Evolutionary conservation across 2,113 vertebrate species (phyloP).

Genomic region (Hippopotamus amphibius): DNA sequence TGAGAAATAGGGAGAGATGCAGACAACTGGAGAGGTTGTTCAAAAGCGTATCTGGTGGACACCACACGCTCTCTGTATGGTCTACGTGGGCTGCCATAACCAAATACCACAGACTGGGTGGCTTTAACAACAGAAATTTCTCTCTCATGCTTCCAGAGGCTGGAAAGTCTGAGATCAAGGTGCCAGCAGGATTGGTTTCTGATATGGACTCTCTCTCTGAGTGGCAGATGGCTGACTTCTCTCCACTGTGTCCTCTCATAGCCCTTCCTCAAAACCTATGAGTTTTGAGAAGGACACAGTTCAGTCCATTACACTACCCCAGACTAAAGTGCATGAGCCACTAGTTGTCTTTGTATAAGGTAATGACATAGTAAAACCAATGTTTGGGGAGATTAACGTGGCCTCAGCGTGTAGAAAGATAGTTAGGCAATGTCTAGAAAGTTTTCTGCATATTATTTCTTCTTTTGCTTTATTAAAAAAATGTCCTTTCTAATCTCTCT

Average conservation of each 20-base stretch:
- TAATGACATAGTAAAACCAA: background rate
- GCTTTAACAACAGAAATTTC: background rate
- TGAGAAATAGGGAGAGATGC: background rate
- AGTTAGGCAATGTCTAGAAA: slow-evolving; percentile 20
- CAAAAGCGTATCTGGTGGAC: background rate
- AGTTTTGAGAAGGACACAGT: background rate
- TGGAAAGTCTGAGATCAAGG: background rate
- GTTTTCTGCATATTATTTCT: background rate
- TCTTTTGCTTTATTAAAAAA: slow-evolving; percentile 3
- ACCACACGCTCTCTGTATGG: background rate
- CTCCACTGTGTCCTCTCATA: background rate
- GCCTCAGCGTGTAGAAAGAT: background rate
- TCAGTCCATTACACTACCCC: background rate
- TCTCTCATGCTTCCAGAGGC: background rate
- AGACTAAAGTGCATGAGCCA: background rate
- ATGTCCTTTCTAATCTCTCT: background rate
- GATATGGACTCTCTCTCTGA: background rate
- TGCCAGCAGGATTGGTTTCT: background rate
- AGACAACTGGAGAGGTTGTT: background rate
- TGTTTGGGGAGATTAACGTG: background rate
- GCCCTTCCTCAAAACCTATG: background rate
- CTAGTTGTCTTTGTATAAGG: background rate
- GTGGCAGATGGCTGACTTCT: background rate
- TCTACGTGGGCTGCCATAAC: background rate
- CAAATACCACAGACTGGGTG: background rate